Evolutionary conservation across 1,140 invertebrate genomes (phyloP).

Genomic region (Apis mellifera): DNA sequence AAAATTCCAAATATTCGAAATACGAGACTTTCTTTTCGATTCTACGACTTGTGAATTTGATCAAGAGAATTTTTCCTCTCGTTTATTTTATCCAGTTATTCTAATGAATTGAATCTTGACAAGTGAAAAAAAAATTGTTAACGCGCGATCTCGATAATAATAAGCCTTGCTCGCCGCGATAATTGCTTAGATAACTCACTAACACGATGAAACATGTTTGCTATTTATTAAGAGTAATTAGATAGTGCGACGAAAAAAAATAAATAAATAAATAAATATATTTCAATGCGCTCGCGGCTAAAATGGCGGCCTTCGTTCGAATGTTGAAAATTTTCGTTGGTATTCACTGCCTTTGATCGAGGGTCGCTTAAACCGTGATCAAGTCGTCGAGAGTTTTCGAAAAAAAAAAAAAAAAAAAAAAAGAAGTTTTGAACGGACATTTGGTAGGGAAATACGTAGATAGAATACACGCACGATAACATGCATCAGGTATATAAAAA

Average conservation of each 20-base stretch:
- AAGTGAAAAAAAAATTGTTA: too few relatives aligned
- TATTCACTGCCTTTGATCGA: slow-evolving; percentile 74
- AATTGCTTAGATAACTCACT: background rate
- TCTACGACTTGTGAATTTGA: background rate
- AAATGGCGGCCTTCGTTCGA: slow-evolving; percentile 66
- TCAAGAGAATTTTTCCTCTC: background rate
- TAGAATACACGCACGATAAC: background rate
- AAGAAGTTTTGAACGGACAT: slow-evolving; percentile 6
- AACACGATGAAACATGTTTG: slow-evolving; percentile 50
- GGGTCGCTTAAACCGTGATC: slow-evolving; percentile 50
- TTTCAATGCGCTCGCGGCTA: background rate
- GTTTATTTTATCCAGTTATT: background rate
- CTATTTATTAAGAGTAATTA: slow-evolving; percentile 53
- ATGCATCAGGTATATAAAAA: background rate
- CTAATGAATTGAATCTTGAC: too few relatives aligned
- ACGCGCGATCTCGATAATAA: background rate
- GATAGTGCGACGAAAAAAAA: slow-evolving; percentile 34
- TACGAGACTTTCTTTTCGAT: too few relatives aligned
- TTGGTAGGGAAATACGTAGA: background rate
- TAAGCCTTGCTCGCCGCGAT: slow-evolving; percentile 1
- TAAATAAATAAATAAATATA: background rate
- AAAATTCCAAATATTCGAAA: too few relatives aligned
- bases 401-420: too few relatives aligned
- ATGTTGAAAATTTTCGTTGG: slow-evolving; percentile 66
- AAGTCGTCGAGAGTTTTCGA: background rate